These are phyloP conservation scores for Saccostrea cuccullata DNA, from an alignment of 1,140 invertebrate species.

Conservation along the genomic window DNA sequence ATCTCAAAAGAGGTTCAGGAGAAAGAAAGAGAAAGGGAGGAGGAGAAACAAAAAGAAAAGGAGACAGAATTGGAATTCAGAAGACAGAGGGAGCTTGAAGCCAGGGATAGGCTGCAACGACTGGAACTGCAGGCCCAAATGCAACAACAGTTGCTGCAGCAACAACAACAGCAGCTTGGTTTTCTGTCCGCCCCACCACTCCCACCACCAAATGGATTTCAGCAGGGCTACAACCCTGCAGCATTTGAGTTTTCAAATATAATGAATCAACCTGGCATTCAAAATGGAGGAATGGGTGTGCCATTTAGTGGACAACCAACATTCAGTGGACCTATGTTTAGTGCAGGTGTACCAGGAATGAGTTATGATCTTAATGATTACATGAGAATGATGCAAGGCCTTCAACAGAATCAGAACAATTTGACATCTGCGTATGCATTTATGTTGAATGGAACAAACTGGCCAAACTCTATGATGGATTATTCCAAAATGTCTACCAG, in stretches of 20 bases:
- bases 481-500: constrained; percentile 29
- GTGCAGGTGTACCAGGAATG: constrained; percentile 55
- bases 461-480: constrained; percentile 37
- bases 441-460: constrained; percentile 53
- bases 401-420: constrained; percentile 47
- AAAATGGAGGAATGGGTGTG: constrained; percentile 10
- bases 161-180: constrained; percentile 51
- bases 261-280: constrained; percentile 33
- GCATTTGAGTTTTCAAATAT: constrained; percentile 48
- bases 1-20: constrained; percentile 55
- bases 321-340: constrained; percentile 47
- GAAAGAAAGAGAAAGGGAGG: constrained; percentile 65
- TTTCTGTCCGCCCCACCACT: constrained; percentile 55
- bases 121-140: constrained; percentile 63
- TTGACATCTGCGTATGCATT: constrained; percentile 60
- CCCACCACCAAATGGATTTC: constrained; percentile 56
- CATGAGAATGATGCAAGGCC: constrained; percentile 67
- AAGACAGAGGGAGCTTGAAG: constrained; percentile 63
- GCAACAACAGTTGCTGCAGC: constrained; percentile 46
- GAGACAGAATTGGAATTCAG: constrained; percentile 67
- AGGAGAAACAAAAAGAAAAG: constrained; percentile 60
- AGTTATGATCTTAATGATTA: constrained; percentile 66
- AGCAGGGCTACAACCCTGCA: constrained; percentile 52
- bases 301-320: constrained; percentile 23
- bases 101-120: constrained; percentile 65